Percentiles rank a stretch among this genome's conserved stretches.
phyloP scores from a whole-genome alignment of 2,797 vertebrate species.

The Falco cherrug region DNA sequence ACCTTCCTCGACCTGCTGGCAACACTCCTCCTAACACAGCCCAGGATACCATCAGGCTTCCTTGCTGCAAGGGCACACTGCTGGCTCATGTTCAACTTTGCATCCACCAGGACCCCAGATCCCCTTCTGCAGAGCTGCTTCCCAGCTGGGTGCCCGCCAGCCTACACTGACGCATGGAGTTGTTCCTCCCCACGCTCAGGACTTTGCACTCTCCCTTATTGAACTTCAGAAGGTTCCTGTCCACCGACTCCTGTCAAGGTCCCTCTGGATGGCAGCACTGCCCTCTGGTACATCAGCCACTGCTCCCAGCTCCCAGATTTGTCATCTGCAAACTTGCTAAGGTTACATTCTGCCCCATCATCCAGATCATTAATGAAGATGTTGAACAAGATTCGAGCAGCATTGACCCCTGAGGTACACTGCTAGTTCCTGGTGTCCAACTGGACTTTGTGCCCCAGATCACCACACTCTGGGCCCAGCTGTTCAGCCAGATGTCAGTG shows the following conservation, averaged over 20 bases:
- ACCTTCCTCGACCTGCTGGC: neutral
- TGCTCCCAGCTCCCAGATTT: neutral
- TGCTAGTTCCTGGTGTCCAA: neutral
- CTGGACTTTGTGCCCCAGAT: neutral
- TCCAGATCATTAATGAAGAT: neutral
- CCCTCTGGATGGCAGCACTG: neutral
- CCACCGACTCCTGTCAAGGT: neutral
- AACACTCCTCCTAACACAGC: neutral
- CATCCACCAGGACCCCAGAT: neutral
- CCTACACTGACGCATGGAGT: neutral
- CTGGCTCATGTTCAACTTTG: neutral
- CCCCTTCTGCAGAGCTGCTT: neutral
- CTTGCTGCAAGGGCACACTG: rapidly evolving
- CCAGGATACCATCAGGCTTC: neutral
- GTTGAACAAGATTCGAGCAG: neutral
- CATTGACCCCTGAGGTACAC: neutral
- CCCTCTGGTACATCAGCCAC: neutral
- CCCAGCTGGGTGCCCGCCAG: neutral
- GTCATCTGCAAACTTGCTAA: neutral
- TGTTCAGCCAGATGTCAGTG: neutral
- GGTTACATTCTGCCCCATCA: neutral
- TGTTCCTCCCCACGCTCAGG: neutral
- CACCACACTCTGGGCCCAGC: neutral
- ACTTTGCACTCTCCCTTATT: neutral
- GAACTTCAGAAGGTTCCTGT: neutral